phyloP scores from a whole-genome alignment of 2,797 vertebrate genomes.

The Amazona finschi region DNA sequence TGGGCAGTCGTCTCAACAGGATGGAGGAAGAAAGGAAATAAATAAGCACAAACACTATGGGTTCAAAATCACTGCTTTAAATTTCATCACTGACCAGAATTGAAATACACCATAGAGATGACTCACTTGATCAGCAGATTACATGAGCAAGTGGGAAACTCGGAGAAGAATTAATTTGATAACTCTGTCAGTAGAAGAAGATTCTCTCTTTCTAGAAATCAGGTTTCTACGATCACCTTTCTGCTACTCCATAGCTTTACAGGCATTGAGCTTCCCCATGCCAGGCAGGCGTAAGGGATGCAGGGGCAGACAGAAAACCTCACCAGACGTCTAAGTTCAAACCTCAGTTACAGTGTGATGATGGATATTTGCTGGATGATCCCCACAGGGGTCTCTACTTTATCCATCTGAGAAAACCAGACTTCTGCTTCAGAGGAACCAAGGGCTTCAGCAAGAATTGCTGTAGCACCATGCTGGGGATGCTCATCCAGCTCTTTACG shows the following conservation, averaged over 20 bases:
- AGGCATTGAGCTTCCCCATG: background rate
- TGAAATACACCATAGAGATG: background rate
- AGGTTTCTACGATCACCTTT: background rate
- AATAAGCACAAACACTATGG: background rate
- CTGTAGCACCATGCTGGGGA: fast-evolving
- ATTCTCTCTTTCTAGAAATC: background rate
- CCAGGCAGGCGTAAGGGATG: background rate
- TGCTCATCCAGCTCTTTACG: background rate
- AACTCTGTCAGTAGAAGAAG: background rate
- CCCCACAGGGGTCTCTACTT: background rate
- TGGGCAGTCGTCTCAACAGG: constrained; percentile 30
- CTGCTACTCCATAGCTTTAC: background rate
- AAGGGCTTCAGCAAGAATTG: background rate
- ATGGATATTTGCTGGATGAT: background rate
- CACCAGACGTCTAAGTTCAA: background rate
- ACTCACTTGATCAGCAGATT: constrained; percentile 31
- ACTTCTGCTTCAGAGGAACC: background rate
- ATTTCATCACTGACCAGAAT: constrained; percentile 12
- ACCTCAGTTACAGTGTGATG: background rate
- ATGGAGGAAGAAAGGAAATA: background rate
- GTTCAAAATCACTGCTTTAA: constrained; percentile 25
- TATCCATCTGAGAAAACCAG: background rate
- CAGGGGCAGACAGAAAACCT: background rate
- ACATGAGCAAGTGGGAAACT: constrained; percentile 13
- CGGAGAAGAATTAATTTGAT: constrained; percentile 9